phyloP scores from a whole-genome alignment of 2,888 invertebrate genomes.

The Meghimatium bilineatum region DNA sequence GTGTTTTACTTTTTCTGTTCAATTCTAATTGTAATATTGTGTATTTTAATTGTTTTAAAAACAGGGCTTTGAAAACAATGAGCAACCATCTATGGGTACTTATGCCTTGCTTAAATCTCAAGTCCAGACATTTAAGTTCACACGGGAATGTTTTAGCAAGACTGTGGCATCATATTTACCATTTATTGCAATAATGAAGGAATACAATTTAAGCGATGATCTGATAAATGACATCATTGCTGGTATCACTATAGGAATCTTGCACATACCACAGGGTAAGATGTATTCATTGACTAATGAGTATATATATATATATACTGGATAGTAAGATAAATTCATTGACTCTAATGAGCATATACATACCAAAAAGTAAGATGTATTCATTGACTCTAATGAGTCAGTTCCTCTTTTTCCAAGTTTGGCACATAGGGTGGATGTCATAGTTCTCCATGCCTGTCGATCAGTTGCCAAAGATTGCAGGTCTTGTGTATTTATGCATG shows the following conservation, averaged over 20 bases:
- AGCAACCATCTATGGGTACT: constrained; percentile 46
- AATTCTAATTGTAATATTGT: neutral
- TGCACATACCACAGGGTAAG: constrained; percentile 23
- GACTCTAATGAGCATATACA: no score
- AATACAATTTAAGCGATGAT: constrained; percentile 74
- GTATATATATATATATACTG: no score
- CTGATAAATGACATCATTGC: constrained; percentile 86
- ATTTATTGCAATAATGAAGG: constrained; percentile 62
- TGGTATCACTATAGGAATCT: constrained; percentile 86
- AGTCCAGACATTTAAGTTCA: constrained; percentile 57
- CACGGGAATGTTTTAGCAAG: constrained; percentile 49
- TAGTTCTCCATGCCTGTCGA: no score
- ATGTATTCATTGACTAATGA: neutral
- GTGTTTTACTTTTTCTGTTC: neutral
- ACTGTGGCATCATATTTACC: constrained; percentile 61
- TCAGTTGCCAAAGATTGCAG: no score
- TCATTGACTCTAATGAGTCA: no score
- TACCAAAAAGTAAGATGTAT: no score
- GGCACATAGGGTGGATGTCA: no score
- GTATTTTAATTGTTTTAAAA: neutral
- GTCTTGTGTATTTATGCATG: no score
- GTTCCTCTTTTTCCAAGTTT: no score
- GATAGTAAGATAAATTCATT: no score
- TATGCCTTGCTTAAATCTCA: constrained; percentile 55
- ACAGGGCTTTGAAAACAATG: constrained; percentile 47